Evolutionary conservation across 2,113 vertebrate species (phyloP).

Genomic region (Toxostoma redivivum): DNA sequence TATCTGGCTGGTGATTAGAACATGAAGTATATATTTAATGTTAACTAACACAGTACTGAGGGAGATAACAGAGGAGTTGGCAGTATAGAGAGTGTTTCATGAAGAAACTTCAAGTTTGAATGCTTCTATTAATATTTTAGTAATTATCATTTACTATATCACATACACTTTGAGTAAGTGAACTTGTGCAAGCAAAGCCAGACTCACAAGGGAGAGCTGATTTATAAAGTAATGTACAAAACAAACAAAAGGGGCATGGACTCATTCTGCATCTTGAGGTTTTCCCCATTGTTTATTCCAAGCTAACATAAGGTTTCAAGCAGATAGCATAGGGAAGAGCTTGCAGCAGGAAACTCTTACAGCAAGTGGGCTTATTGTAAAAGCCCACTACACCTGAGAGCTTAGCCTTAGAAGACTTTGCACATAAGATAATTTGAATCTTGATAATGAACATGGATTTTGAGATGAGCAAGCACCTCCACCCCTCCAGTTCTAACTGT

Average conservation of each 20-base stretch:
- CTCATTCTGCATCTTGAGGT: neutral
- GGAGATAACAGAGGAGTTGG: neutral
- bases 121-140: neutral
- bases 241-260: neutral
- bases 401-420: neutral
- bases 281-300: neutral
- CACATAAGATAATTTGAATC: neutral
- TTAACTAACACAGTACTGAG: neutral
- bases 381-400: neutral
- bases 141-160: neutral
- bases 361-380: neutral
- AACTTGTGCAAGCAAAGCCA: neutral
- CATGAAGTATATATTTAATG: neutral
- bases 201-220: neutral
- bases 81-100: neutral
- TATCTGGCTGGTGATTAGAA: neutral
- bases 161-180: neutral
- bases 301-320: neutral
- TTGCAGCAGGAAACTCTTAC: neutral
- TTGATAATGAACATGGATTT: neutral
- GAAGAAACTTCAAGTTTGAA: neutral
- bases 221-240: neutral
- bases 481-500: neutral
- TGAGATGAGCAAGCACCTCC: neutral
- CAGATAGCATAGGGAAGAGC: neutral